A percentile compares a stretch with the other conserved stretches of the same genome.
These are phyloP conservation scores for Tapirus terrestris DNA, from an alignment of 2,113 vertebrate genomes.

Conservation along the genomic window DNA sequence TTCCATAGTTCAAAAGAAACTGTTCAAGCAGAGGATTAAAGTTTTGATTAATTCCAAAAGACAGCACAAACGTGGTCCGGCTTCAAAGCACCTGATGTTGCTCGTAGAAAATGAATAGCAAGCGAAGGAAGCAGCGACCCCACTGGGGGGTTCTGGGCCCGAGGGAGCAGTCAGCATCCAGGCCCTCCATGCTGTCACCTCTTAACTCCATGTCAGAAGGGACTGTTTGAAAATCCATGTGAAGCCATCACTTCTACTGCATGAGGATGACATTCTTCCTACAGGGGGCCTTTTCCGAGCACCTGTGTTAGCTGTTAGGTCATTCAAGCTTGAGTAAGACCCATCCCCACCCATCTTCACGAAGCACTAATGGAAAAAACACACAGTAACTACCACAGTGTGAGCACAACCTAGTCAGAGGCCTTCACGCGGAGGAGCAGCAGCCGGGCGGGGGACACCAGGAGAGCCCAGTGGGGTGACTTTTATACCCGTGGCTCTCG, in stretches of 20 bases:
- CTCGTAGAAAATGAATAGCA: rapidly evolving
- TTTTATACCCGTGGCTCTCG: not conserved
- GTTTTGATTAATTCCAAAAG: not conserved
- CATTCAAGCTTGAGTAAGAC: not conserved
- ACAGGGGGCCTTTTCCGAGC: rapidly evolving
- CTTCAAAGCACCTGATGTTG: not conserved
- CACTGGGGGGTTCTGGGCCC: not conserved
- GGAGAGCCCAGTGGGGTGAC: rapidly evolving
- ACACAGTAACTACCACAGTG: rapidly evolving
- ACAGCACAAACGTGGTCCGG: rapidly evolving
- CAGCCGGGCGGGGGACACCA: not conserved
- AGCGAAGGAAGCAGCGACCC: not conserved
- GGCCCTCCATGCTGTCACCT: not conserved
- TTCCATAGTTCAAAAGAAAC: not conserved
- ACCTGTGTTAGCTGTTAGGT: rapidly evolving
- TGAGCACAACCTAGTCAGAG: not conserved
- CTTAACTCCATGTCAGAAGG: not conserved
- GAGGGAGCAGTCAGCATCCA: not conserved
- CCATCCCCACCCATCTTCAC: not conserved
- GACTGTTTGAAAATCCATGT: not conserved
- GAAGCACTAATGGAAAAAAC: not conserved
- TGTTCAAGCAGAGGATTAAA: not conserved
- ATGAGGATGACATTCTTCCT: too few relatives aligned
- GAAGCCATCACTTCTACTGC: rapidly evolving
- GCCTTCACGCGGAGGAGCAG: rapidly evolving